Conservation (phyloP, 2,113 vertebrate genomes). For the Acrocephalus kingi region DNA sequence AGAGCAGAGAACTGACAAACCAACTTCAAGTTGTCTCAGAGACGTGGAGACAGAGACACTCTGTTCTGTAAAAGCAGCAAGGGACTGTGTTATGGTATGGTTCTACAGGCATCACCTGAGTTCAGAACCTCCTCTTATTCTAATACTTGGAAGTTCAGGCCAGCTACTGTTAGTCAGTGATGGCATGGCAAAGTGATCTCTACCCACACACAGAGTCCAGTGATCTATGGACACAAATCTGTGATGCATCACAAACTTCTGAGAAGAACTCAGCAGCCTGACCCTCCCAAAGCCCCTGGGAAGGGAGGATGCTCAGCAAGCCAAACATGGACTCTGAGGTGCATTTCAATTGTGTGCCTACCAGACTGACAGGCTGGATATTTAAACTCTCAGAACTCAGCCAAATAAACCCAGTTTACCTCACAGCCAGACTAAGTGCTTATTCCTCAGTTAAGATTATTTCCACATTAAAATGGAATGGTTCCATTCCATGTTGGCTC, state of each 20-base stretch:
- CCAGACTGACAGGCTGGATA: background rate
- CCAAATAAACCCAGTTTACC: background rate
- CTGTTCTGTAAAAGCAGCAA: background rate
- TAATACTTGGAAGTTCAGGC: background rate
- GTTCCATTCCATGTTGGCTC: background rate
- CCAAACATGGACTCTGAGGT: background rate
- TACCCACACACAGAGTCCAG: background rate
- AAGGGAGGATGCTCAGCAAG: background rate
- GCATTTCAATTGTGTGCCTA: background rate
- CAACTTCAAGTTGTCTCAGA: background rate
- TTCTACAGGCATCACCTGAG: background rate
- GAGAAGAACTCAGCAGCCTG: background rate
- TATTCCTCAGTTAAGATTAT: background rate
- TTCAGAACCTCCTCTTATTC: background rate
- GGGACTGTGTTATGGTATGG: background rate
- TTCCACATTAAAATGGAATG: background rate
- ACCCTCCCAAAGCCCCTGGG: background rate
- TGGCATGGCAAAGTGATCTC: background rate
- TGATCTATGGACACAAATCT: background rate
- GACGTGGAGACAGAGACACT: background rate
- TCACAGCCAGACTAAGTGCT: background rate
- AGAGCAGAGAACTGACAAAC: background rate
- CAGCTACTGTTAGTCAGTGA: background rate
- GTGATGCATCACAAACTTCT: background rate
- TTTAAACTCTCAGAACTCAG: background rate